Evolutionary conservation across 2,113 vertebrate species (phyloP).

Genomic region (Tretioscincus oriximinensis): DNA sequence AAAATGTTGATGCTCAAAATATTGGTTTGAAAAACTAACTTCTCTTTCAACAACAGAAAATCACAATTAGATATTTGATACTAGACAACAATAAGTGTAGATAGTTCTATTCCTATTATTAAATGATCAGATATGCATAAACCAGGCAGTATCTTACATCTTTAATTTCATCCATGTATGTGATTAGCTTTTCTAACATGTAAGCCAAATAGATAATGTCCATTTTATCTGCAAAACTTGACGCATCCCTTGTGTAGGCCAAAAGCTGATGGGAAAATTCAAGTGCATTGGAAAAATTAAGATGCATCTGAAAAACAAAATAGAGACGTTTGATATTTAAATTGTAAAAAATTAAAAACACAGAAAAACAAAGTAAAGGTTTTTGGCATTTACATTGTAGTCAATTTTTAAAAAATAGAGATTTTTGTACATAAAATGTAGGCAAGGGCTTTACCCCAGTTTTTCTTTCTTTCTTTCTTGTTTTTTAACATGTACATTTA

Average conservation of each 20-base stretch:
- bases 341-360: no score
- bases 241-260: constrained; percentile 81
- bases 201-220: constrained; percentile 88
- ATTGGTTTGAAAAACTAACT: constrained; percentile 25
- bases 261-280: constrained; percentile 82
- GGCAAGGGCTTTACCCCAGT: background rate
- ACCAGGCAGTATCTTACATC: constrained; percentile 73
- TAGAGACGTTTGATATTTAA: constrained; percentile 21
- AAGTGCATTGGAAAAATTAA: constrained; percentile 81
- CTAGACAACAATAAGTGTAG: constrained; percentile 25
- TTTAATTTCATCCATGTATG: constrained; percentile 77
- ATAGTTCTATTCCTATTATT: background rate
- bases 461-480: background rate
- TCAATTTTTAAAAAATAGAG: no score
- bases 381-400: no score
- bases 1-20: background rate
- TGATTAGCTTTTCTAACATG: constrained; percentile 85
- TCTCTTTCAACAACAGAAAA: constrained; percentile 23
- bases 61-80: constrained; percentile 8
- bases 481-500: background rate
- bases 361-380: no score
- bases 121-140: constrained; percentile 18
- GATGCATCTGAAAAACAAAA: constrained; percentile 72
- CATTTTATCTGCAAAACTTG: constrained; percentile 85
- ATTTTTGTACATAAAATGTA: constrained; percentile 24